phyloP scores from a whole-genome alignment of 1,140 invertebrate species.

The Cephus cinctus region DNA sequence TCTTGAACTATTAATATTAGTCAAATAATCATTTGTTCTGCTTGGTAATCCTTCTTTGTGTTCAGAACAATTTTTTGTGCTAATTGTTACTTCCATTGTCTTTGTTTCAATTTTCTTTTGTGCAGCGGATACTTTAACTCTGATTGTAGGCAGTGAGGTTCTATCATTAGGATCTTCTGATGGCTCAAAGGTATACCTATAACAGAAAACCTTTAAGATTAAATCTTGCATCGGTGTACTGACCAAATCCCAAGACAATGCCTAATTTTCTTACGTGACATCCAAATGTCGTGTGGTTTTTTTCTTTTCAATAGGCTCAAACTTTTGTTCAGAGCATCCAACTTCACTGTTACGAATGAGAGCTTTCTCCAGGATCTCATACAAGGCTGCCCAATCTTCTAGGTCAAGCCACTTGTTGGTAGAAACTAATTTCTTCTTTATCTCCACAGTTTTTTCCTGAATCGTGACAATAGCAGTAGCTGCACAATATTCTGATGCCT shows the following conservation, averaged over 20 bases:
- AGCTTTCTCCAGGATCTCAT: conserved; percentile 31
- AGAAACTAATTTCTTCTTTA: conserved; percentile 26
- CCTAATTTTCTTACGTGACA: conserved; percentile 28
- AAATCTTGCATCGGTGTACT: too few species aligned
- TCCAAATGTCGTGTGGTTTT: conserved; percentile 33
- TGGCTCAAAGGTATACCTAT: conserved; percentile 32
- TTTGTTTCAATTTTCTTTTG: conserved; percentile 1
- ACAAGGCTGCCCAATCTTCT: conserved; percentile 35
- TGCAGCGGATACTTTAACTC: conserved; percentile 29
- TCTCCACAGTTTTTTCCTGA: conserved; percentile 33
- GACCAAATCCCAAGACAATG: too few species aligned
- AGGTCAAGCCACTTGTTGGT: conserved; percentile 40
- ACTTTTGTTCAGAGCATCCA: conserved; percentile 7
- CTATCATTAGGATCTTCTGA: conserved; percentile 22
- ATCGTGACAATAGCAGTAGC: conserved; percentile 37
- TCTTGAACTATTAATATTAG: too few species aligned
- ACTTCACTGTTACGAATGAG: conserved; percentile 25
- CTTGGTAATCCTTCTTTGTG: too few species aligned
- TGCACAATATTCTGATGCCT: conserved; percentile 33
- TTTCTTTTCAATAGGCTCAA: conserved; percentile 20
- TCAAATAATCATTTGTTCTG: too few species aligned
- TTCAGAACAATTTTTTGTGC: too few species aligned
- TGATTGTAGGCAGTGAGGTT: conserved; percentile 31
- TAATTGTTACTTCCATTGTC: too few species aligned
- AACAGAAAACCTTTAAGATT: too few species aligned